Base-by-base conservation (phyloP, 2,113 vertebrate species). In the Aspidoscelis tigris region DNA sequence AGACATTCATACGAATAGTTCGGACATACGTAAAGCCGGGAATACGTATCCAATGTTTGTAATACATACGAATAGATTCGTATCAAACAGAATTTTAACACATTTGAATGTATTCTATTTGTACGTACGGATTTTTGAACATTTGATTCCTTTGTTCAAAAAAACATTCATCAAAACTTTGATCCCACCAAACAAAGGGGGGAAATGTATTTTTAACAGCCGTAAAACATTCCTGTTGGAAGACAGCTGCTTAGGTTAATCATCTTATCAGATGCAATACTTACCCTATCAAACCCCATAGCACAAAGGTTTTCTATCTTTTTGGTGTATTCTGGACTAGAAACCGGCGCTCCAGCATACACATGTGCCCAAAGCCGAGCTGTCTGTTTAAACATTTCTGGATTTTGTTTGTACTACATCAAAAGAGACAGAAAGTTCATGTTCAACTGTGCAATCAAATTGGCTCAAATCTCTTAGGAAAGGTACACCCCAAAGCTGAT, bases 231-330 rank as follows among this genome's bases (percentile, higher is more conserved):
- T 5, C 47, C 44, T 55, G 2, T 21, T 39, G 21, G 68, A 76
- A 0, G 0, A 9, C 1, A 71, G 4, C 26, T 81, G 74, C 41
- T 47, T 47, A 85, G 41, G 43, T 72, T 50, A 75, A 44, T 22
- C 10, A 68, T 50, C 20, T 7, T 16, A 5, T 3, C 20, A 26
- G 39, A 68, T 8, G 4, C 41, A 5, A 58, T 94, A 96, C 97
- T 97, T 96, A 99, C 98, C 97, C 98, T 99, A 97, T 99, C 98
- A 86, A 99, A 99, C 95, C 98, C 98, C 98, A 99, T 99, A 95
- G 98, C 97, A 96, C 98, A 99, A 93, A 99, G 97, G 94, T 99
- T 99, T 96, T 99, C 98, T 98, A 99, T 99, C 97, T 99, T 99
- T 95, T 97, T 97, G 89, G 97, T 98, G 96, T 98, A 99, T 94